Evolutionary conservation across 2,113 vertebrate genomes (phyloP), one percentile per base, ranked within the genome.

Genomic region (Lepus timidus): DNA sequence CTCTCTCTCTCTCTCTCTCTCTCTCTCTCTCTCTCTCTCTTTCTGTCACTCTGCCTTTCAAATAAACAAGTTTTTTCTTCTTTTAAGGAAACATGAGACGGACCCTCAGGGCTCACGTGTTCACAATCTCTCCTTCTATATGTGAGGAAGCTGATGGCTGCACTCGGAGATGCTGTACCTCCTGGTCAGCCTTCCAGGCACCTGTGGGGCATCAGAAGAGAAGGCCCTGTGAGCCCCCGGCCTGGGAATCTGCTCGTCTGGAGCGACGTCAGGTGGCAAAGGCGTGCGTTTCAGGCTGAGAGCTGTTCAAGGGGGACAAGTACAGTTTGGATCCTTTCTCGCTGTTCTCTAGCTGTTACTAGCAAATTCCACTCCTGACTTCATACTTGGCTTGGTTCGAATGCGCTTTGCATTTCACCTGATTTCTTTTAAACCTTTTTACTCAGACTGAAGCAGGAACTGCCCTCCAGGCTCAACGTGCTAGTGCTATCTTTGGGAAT

Each of bases 281-380:
- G 10, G 33, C 13, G 9, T 19, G 25, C 29, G 25, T 93, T 87
- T 91, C 55, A 17, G 1, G 67, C 79, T 58, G 8, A 79, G 33
- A 62, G 61, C 65, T 58, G 19, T n/a, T 90, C 92, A 71, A 82
- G 73, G 90, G 73, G 64, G 68, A 55, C 44, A 62, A 86, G 39
- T 39, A 78, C 2, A 51, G 2, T 67, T 58, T 44, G 12, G 13
- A 62, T 87, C 11, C 8, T 89, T 91, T 64, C 79, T 84, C 20
- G 44, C 14, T 36, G 6, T 62, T 79, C 31, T 88, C 27, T 70
- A 65, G 58, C n/a, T 29, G 20, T 75, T 80, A 23, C 29, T 25
- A 49, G 73, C 75, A 87, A 25, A 94, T 85, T 74, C 36, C 85
- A 44, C 8, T 36, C 36, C 17, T 39, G 29, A 23, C 36, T 39